Evolutionary conservation across 2,797 vertebrate genomes (phyloP).

Genomic region (Chrosomus eos): DNA sequence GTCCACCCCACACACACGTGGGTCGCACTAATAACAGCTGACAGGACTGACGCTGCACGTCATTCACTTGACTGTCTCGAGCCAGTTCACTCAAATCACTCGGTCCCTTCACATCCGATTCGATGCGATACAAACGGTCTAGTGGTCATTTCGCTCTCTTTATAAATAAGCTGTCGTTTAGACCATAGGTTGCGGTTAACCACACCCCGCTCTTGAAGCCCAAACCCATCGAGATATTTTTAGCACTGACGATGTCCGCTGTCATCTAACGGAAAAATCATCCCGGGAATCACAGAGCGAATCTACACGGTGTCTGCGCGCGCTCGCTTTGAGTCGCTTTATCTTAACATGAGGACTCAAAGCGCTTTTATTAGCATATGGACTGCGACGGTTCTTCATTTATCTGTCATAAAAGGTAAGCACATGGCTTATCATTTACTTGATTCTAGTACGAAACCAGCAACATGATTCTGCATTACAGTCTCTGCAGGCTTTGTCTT

Average conservation of each 20-base stretch:
- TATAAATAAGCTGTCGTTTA: background rate
- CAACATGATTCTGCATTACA: conserved; percentile 3
- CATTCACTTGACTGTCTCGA: conserved; percentile 13
- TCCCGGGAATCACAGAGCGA: conserved; percentile 56
- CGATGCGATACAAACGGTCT: background rate
- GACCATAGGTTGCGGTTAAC: conserved; percentile 50
- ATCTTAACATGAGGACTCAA: conserved; percentile 37
- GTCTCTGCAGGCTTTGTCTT: conserved; percentile 2
- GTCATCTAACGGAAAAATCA: conserved; percentile 75
- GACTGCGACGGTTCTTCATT: conserved; percentile 29
- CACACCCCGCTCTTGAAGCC: conserved; percentile 73
- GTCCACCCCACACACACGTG: conserved; percentile 18
- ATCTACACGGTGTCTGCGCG: conserved; percentile 27
- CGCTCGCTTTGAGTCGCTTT: conserved; percentile 10
- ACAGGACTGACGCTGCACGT: conserved; percentile 17
- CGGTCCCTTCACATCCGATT: background rate
- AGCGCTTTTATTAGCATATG: conserved; percentile 30
- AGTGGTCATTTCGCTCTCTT: background rate
- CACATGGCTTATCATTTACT: too few relatives aligned
- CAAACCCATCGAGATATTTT: conserved; percentile 79
- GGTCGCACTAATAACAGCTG: conserved; percentile 26
- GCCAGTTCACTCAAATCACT: background rate
- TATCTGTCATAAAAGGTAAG: conserved; percentile 34
- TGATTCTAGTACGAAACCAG: background rate
- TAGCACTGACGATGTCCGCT: conserved; percentile 74